Base-by-base conservation (phyloP, 37 sponge, comb jelly and placozoan species). In the Dysidea cf. avara region DNA sequence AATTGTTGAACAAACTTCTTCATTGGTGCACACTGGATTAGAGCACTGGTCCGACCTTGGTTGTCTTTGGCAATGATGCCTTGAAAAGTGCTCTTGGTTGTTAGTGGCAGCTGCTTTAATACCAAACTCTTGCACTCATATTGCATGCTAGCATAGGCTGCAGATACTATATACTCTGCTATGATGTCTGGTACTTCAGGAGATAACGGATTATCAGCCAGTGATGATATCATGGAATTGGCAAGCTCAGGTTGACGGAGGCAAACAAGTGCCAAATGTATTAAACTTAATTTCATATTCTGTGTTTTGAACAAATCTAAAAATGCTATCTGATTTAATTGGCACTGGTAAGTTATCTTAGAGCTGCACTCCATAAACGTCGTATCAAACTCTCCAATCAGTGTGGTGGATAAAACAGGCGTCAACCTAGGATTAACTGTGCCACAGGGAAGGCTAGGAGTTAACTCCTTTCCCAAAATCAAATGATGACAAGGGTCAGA, bases 401-500 rank as follows among this genome's bases (percentile, higher is more conserved):
- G 25, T 7, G 70, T 21, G 4, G 50, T 5, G 18, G 64, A 56
- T 17, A 67, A 22, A 2, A 76, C 77, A 52, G 46, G 12, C 0
- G 75, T 35, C 1, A 72, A 37, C 13, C 53, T 43, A 12, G 46
- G 46, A 43, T 43, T 43, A 12, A 9, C 46, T 43, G 9, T 43
- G 5, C 9, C 53, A 65, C 39, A 36, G 7, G 70, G 53, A 49
- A 43, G 46, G 46, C 9, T 43, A 43, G 46, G 46, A 5, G 46
- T 43, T 12, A 43, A 43, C 46, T 43, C 46, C 46, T 43, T 43
- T 43, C 46, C 86, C 20, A 86, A 73, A 18, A 61, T 65, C 34
- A 86, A 67, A 55, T 86, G 86, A 40, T 86, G 86, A 35, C 86
- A 86, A 34, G 86, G 86, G 52, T 86, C 86, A 12, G 69, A 43